Evolutionary conservation across 2,888 invertebrate genomes (phyloP).

Genomic region (Sesia bembeciformis): DNA sequence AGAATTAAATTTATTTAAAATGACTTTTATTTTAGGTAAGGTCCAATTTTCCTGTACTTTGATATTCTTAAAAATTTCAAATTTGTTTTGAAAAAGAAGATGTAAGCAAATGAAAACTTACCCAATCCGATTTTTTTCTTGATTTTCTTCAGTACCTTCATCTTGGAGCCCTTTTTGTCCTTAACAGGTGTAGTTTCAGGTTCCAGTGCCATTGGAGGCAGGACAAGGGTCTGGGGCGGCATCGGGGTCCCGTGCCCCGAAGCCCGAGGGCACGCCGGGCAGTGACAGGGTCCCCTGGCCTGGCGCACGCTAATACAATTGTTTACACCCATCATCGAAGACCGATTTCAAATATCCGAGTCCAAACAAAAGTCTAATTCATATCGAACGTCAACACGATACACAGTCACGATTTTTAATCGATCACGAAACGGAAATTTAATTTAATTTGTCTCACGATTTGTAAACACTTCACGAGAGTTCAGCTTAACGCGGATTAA

Average conservation of each 20-base stretch:
- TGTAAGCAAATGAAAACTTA: constrained; percentile 58
- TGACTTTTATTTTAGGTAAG: no score
- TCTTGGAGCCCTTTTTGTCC: constrained; percentile 77
- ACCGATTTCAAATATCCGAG: constrained; percentile 11
- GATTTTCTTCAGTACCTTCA: constrained; percentile 93
- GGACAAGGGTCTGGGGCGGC: constrained; percentile 61
- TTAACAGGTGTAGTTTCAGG: constrained; percentile 61
- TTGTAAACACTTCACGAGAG: not conserved
- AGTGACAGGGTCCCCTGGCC: constrained; percentile 72
- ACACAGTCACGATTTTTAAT: constrained; percentile 15
- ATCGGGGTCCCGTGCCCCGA: constrained; percentile 45
- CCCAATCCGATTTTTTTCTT: constrained; percentile 91
- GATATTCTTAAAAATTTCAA: no score
- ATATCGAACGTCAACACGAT: constrained; percentile 5
- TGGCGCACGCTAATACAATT: constrained; percentile 74
- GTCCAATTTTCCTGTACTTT: no score
- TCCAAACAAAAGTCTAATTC: constrained; percentile 8
- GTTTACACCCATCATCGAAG: constrained; percentile 69
- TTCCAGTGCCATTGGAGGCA: constrained; percentile 64
- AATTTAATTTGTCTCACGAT: not conserved
- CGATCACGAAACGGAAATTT: not conserved
- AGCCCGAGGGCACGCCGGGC: constrained; percentile 65
- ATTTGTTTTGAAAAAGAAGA: no score
- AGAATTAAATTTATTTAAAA: no score
- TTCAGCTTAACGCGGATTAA: not conserved